Percentiles rank a stretch among this genome's conserved stretches.
Conservation (phyloP, 2,888 invertebrate genomes). For the Eledone cirrhosa region DNA sequence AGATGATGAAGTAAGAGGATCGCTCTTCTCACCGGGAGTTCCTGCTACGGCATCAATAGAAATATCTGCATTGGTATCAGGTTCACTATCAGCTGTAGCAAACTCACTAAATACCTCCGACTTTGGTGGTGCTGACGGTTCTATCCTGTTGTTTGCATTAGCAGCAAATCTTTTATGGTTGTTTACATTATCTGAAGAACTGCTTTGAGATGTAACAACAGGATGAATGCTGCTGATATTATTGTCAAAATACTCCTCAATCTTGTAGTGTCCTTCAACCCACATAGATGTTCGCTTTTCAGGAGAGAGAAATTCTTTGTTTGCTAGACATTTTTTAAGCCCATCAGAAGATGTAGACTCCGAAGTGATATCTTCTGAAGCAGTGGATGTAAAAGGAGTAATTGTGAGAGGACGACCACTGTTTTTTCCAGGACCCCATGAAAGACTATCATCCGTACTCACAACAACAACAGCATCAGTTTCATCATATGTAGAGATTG, state of each 20-base stretch:
- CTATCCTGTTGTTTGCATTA: slow-evolving; percentile 9
- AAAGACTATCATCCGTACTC: slow-evolving; percentile 15
- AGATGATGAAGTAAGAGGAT: neutral
- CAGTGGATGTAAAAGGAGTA: slow-evolving; percentile 14
- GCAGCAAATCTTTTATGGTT: neutral
- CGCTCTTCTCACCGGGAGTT: neutral
- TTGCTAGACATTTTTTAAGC: slow-evolving; percentile 9
- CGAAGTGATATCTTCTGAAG: slow-evolving; percentile 17
- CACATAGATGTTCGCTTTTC: slow-evolving; percentile 6
- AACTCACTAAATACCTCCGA: slow-evolving; percentile 7
- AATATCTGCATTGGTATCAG: slow-evolving; percentile 3
- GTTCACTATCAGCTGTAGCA: neutral
- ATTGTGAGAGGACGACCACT: neutral
- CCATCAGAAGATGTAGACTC: slow-evolving; percentile 15
- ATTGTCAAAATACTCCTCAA: slow-evolving; percentile 14
- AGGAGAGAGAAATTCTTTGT: slow-evolving; percentile 7
- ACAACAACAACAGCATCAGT: slow-evolving; percentile 10
- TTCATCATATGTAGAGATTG: slow-evolving; percentile 19
- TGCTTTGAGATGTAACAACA: neutral
- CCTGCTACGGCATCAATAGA: slow-evolving; percentile 20
- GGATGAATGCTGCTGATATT: slow-evolving; percentile 14
- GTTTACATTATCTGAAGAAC: slow-evolving; percentile 18
- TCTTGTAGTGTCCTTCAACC: slow-evolving; percentile 11
- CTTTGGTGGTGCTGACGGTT: slow-evolving; percentile 19
- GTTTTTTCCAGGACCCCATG: neutral